Percentiles rank a stretch among this genome's conserved stretches.
Conservation (phyloP, 2,888 invertebrate genomes). For the Campopleginae sp. region DNA sequence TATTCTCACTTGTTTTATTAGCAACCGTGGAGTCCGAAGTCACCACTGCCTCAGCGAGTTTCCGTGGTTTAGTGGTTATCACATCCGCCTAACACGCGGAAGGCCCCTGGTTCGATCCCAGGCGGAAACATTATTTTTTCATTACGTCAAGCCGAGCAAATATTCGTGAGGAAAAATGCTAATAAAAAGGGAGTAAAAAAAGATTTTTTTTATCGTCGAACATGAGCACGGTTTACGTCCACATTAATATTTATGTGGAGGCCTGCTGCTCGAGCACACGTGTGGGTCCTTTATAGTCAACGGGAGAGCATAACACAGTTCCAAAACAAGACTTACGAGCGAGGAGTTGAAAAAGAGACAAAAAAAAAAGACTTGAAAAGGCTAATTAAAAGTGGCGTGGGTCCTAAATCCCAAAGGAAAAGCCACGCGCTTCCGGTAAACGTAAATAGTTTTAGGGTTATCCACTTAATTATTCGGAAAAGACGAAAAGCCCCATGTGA, state of each 20-base stretch:
- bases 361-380: background rate
- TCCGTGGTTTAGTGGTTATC: conserved; percentile 96
- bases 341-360: background rate
- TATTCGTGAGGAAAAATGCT: background rate
- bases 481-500: background rate
- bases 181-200: background rate
- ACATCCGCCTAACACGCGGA: conserved; percentile 97
- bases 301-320: background rate
- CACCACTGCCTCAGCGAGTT: conserved; percentile 83
- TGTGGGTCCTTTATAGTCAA: background rate
- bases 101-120: conserved; percentile 96
- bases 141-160: background rate
- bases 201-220: background rate
- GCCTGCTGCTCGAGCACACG: background rate
- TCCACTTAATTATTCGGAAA: background rate
- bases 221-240: background rate
- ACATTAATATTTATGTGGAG: background rate
- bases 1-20: too few relatives aligned
- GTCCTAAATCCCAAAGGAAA: background rate
- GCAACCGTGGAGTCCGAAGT: background rate
- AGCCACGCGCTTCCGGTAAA: background rate
- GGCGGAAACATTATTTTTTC: conserved; percentile 88
- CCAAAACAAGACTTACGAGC: background rate
- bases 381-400: background rate
- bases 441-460: background rate